Evolutionary conservation across 2,113 vertebrate genomes (phyloP).

Genomic region (Coregonus clupeaformis): DNA sequence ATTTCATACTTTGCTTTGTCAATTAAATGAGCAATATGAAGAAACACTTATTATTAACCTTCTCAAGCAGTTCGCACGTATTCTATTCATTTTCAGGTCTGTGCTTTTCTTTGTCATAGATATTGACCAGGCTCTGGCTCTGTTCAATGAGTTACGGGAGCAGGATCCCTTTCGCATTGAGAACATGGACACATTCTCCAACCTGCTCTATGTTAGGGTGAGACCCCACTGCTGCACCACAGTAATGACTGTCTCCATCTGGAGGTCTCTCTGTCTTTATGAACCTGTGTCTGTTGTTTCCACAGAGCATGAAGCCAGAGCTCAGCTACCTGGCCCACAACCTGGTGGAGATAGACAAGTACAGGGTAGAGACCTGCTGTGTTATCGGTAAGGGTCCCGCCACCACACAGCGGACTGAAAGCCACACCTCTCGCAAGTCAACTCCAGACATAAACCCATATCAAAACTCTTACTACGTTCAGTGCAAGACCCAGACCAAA

Average conservation of each 20-base stretch:
- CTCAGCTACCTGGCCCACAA: conserved; percentile 97
- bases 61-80: too few species aligned
- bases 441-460: not conserved
- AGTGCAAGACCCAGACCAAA: not conserved
- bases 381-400: conserved; percentile 85
- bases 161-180: conserved; percentile 97
- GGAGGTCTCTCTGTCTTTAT: not conserved
- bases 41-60: too few species aligned
- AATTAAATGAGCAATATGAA: too few species aligned
- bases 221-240: conserved; percentile 44
- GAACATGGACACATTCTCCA: conserved; percentile 99
- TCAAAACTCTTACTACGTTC: not conserved
- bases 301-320: conserved; percentile 96
- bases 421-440: not conserved
- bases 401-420: too few species aligned
- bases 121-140: conserved; percentile 95
- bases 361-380: conserved; percentile 97
- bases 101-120: conserved; percentile 73
- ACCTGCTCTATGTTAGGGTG: conserved; percentile 95
- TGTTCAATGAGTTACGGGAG: conserved; percentile 94
- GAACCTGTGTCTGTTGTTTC: conserved; percentile 13
- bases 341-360: conserved; percentile 98
- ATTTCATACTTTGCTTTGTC: not conserved
- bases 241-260: not conserved
- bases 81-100: not conserved